Conservation (phyloP, 2,113 vertebrate genomes). For the Brachyhypopomus gauderio region DNA sequence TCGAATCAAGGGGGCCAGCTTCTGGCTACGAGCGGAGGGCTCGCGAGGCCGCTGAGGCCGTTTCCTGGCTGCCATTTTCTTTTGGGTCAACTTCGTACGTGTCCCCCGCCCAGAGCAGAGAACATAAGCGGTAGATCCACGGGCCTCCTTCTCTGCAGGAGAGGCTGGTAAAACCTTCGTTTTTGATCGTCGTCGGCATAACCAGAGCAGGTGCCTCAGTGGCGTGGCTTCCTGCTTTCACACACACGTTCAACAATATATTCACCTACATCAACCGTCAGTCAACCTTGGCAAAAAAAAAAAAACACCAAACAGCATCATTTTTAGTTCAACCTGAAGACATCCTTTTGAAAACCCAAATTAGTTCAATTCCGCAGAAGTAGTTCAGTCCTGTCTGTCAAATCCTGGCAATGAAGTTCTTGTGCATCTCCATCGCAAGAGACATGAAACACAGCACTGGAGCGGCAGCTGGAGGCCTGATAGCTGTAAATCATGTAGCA, state of each 20-base stretch:
- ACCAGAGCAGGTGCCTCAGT: too few species aligned
- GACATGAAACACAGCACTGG: neutral
- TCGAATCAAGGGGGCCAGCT: conserved; percentile 39
- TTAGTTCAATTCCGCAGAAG: neutral
- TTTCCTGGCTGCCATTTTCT: conserved; percentile 48
- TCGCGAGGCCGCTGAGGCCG: conserved; percentile 22
- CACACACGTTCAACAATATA: conserved; percentile 12
- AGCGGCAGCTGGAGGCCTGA: neutral
- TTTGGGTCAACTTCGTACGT: conserved; percentile 13
- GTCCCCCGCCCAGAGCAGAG: neutral
- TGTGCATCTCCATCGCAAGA: neutral
- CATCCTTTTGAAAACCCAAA: neutral
- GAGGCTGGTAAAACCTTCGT: neutral
- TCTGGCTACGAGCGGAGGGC: conserved; percentile 45
- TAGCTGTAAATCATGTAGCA: neutral
- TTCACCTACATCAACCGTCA: neutral
- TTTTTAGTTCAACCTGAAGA: neutral
- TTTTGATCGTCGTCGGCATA: neutral
- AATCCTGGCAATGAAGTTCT: neutral
- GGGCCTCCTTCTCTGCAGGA: conserved; percentile 28
- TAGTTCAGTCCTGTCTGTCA: too few species aligned
- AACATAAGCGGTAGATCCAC: conserved; percentile 44
- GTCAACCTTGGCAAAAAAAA: conserved; percentile 10
- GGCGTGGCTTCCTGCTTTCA: too few species aligned
- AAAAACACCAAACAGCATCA: conserved; percentile 29